phyloP scores from a whole-genome alignment of 2,797 vertebrate species.

The Catamblyrhynchus diadema region DNA sequence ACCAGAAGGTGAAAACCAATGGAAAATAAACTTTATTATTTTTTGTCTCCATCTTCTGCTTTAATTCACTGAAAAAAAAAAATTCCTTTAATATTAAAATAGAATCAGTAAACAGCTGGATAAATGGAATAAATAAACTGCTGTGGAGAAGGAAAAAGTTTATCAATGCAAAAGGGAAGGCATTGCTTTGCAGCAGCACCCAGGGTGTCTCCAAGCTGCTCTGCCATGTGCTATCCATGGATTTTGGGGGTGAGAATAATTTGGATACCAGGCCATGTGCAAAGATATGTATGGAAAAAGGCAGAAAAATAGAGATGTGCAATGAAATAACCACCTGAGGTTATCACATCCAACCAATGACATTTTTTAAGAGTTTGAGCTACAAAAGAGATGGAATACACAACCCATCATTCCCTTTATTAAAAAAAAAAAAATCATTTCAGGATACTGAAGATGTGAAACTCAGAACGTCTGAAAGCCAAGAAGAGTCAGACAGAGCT shows the following conservation, averaged over 20 bases:
- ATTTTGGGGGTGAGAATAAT: not conserved
- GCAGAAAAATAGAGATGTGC: not conserved
- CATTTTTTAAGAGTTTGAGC: not conserved
- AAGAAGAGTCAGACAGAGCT: not conserved
- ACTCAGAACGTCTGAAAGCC: not conserved
- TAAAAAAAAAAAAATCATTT: not conserved
- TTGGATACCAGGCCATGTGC: not conserved
- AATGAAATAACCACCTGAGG: not conserved
- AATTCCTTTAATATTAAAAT: not conserved
- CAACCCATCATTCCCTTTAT: not conserved
- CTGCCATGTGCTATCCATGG: rapidly evolving
- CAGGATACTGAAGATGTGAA: rapidly evolving
- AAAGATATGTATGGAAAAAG: not conserved
- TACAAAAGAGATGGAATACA: not conserved
- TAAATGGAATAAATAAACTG: not conserved
- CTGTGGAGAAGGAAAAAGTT: not conserved
- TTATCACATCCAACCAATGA: rapidly evolving
- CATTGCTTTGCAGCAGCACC: not conserved
- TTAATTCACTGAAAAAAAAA: not conserved
- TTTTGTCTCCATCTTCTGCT: not conserved
- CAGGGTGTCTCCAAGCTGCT: not conserved
- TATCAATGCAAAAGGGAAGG: not conserved
- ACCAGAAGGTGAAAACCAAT: not conserved
- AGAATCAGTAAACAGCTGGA: not conserved
- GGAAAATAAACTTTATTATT: not conserved